Base-by-base conservation (phyloP, 2,113 vertebrate genomes). In the Brachionichthys hirsutus region DNA sequence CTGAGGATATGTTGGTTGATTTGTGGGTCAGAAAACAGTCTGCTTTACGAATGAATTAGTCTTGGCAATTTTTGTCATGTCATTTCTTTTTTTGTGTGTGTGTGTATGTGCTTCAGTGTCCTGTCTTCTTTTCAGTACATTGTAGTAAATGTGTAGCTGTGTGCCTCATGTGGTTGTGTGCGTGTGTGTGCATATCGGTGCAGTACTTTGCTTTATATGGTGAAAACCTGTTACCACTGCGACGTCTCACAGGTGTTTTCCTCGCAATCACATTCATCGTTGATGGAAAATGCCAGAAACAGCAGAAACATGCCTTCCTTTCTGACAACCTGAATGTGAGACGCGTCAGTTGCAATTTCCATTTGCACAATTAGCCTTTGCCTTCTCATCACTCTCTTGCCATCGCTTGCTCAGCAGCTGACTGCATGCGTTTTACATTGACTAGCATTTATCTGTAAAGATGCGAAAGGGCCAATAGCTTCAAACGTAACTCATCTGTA, bases 401-500 rank as follows among this genome's bases (percentile, higher is more conserved):
- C 55, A 46, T 73, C 42, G 17, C 56, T 59, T 9, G n/a, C 35
- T 59, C 50, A 62, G 56, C 62, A 14, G 10, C 48, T 35, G 24
- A 51, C 61, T 61, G 51, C 58, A 42, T 45, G 50, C 65, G 58
- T 65, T 59, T 59, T 49, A 40, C 56, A 73, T 22, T 62, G 68
- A 73, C 54, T 16, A 44, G 30, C 53, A 53, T 80, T 61, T 77
- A 70, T 78, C 76, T 70, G 55, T 48, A 38, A 52, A 43, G 9
- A 38, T 10, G 24, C 8, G 24, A 30, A 30, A 30, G 24, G 1
- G 24, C 5, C 55, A 77, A 68, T 52, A 50, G 59, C 64, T 58
- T 20, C 57, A 15, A 57, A 62, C 54, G 18, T 52, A 63, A 74
- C 70, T 81, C 76, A 78, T 72, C 62, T 68, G n/a, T 83, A 71